Conservation (phyloP, 2,888 invertebrate species). For the Agrotis ipsilon region DNA sequence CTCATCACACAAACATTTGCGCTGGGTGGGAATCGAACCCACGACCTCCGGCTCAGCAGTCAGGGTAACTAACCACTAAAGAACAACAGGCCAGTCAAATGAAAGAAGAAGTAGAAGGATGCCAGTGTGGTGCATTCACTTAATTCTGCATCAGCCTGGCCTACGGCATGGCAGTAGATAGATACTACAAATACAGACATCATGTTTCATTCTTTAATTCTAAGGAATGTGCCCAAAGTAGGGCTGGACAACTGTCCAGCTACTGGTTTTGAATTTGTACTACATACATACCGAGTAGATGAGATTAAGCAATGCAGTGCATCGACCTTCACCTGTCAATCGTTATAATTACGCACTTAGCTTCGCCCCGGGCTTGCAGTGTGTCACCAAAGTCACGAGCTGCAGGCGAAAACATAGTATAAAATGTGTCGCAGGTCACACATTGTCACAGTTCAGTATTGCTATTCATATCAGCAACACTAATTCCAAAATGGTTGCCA, state of each 20-base stretch:
- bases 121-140: background rate
- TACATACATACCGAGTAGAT: background rate
- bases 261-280: background rate
- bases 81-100: no score
- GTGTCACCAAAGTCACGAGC: constrained; percentile 40
- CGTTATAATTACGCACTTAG: background rate
- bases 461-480: constrained; percentile 77
- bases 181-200: no score
- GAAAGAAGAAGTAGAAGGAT: background rate
- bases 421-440: constrained; percentile 76
- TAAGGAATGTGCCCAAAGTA: background rate
- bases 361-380: constrained; percentile 39
- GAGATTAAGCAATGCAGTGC: constrained; percentile 16
- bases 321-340: constrained; percentile 49
- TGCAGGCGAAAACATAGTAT: constrained; percentile 74
- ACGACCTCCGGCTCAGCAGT: no score
- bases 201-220: background rate
- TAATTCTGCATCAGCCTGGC: background rate
- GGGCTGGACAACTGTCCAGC: no score
- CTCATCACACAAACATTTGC: no score
- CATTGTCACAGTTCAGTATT: constrained; percentile 76
- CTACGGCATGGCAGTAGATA: background rate
- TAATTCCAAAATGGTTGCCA: constrained; percentile 79
- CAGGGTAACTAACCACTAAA: no score
- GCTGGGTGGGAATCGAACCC: no score